Base-by-base conservation (phyloP, 2,797 vertebrate species). In the Rhinichthys osculus region DNA sequence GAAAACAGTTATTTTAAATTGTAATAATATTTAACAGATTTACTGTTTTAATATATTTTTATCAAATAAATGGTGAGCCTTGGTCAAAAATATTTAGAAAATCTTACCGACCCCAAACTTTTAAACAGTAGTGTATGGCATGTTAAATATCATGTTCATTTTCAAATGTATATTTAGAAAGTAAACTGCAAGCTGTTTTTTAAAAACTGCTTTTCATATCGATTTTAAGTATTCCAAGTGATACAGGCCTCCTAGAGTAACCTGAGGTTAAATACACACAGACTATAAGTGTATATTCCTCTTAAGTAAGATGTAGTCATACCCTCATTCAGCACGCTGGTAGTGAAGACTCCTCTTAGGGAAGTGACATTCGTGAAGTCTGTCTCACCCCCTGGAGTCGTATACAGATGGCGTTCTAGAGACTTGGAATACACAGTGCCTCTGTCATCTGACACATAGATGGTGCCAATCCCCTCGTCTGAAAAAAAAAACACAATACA, bases 341-440 rank as follows among this genome's bases (percentile, higher is more conserved):
- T 97, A 90, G 98, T 95, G 89, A 96, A 99, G 90, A 97, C 97
- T 16, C 98, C 98, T 0, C 97, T 94, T 86, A 99, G 95, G 7
- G 98, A 99, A 35, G 97, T 99, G 91, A 98, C 94, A 0, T 98
- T 99, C 74, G 97, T 99, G 91, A 99, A 99, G 91, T 99, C 98
- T 0, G 97, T 99, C 79, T 98, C 97, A 0, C 97, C 97, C 0
- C 97, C 96, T 0, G 96, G 97, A 78, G 95, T 95, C 38, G 96
- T 98, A 67, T 98, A 99, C 78, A 99, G 96, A 90, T 99, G 98
- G 8, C 94, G 94, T 91, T 98, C 97, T 91, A 99, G 89, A 79
- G 98, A 99, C 90, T 98, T 98, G 44, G 98, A 99, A 91, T 97
- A 99, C 30, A 99, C 93, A 16, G 97, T 95, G 59, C 98, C 98